A percentile compares a stretch with the other conserved stretches of the same genome.
These are phyloP conservation scores for Protobothrops flavoviridis DNA, from an alignment of 2,113 vertebrate genomes.

Conservation along the genomic window DNA sequence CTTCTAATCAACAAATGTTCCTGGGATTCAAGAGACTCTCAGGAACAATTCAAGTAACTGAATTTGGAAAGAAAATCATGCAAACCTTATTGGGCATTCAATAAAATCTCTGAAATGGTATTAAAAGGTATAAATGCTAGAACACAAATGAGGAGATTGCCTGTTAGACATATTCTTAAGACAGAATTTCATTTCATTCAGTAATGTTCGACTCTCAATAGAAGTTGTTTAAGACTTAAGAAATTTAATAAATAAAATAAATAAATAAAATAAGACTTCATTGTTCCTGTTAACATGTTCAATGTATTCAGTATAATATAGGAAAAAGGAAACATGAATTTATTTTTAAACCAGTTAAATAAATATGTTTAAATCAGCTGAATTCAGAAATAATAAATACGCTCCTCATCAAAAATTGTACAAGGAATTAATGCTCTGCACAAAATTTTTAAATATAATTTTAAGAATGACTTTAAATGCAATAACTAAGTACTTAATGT, in stretches of 20 bases:
- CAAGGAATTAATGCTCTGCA: neutral
- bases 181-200: neutral
- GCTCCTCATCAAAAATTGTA: neutral
- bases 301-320: neutral
- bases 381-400: slow-evolving; percentile 3
- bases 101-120: neutral
- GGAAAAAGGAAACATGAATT: neutral
- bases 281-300: neutral
- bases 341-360: neutral
- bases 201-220: neutral
- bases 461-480: neutral
- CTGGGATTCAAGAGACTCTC: neutral
- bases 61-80: neutral
- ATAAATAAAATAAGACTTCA: neutral
- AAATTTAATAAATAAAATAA: neutral
- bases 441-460: neutral
- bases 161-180: neutral
- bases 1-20: neutral
- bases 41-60: neutral
- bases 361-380: neutral
- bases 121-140: slow-evolving; percentile 3
- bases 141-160: neutral
- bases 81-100: neutral
- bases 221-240: neutral
- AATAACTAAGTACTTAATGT: neutral